Evolutionary conservation across 2,888 invertebrate genomes (phyloP).

Genomic region (Mallateleia sp.): DNA sequence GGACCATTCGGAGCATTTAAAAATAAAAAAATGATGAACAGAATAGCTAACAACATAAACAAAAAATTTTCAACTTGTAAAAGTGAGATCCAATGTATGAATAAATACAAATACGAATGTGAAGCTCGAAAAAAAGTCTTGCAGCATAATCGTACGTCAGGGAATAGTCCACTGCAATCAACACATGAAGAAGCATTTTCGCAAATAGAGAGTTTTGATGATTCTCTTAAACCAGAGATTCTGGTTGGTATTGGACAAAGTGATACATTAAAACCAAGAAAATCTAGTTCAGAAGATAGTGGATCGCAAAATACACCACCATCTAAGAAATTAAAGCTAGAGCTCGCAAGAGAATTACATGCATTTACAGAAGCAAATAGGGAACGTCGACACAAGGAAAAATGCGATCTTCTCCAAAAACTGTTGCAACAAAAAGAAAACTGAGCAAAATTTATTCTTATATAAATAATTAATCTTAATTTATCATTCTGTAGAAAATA

Average conservation of each 20-base stretch:
- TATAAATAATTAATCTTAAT: too few species aligned
- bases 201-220: neutral
- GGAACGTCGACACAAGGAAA: too few species aligned
- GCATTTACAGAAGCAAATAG: too few species aligned
- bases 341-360: too few species aligned
- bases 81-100: neutral
- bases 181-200: neutral
- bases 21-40: slow-evolving; percentile 22
- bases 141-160: neutral
- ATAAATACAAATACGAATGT: slow-evolving; percentile 17
- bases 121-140: neutral
- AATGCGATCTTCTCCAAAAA: too few species aligned
- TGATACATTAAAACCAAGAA: too few species aligned
- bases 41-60: neutral
- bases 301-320: too few species aligned
- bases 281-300: too few species aligned
- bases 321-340: too few species aligned
- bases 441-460: too few species aligned
- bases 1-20: neutral
- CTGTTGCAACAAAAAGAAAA: too few species aligned
- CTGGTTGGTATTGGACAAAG: slow-evolving; percentile 20
- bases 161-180: neutral
- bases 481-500: too few species aligned
- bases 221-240: slow-evolving; percentile 11
- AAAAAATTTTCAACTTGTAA: slow-evolving; percentile 1